Conservation (phyloP, 1,140 invertebrate genomes). For the Ladona fulva region DNA sequence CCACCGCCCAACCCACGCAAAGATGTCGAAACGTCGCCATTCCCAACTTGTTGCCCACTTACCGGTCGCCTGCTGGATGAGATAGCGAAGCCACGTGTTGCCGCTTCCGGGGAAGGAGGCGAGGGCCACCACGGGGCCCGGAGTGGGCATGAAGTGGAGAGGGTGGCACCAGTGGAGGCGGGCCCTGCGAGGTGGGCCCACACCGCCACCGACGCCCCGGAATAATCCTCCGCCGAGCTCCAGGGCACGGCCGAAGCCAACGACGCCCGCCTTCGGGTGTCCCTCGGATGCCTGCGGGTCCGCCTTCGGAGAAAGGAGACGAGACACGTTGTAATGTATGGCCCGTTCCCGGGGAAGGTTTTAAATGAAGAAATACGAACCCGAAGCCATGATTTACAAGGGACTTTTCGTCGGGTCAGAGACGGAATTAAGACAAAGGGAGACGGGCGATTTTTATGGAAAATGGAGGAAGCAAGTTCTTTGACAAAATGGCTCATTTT, state of each 20-base stretch:
- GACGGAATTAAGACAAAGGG: too few relatives aligned
- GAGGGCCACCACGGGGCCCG: slow-evolving; percentile 46
- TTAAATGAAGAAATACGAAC: too few relatives aligned
- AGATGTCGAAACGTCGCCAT: too few relatives aligned
- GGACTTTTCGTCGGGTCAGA: too few relatives aligned
- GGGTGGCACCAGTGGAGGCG: slow-evolving; percentile 42
- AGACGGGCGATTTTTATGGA: too few relatives aligned
- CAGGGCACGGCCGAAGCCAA: neutral
- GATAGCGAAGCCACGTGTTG: slow-evolving; percentile 69
- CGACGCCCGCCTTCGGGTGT: neutral
- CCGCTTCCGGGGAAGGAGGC: slow-evolving; percentile 70
- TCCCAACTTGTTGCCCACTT: too few relatives aligned
- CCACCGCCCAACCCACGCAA: too few relatives aligned
- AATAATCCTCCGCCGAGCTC: neutral
- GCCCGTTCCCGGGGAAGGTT: too few relatives aligned
- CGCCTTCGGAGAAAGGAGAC: neutral
- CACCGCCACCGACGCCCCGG: neutral
- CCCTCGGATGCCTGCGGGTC: neutral
- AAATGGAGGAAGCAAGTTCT: too few relatives aligned
- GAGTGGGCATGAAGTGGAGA: slow-evolving; percentile 34
- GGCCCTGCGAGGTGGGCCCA: slow-evolving; percentile 24
- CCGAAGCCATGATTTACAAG: too few relatives aligned
- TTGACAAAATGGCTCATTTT: too few relatives aligned
- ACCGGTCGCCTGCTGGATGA: slow-evolving; percentile 68
- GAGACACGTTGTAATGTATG: neutral